Percentiles rank a stretch among this genome's conserved stretches.
These are phyloP conservation scores for Heterohyrax brucei DNA, from an alignment of 2,797 vertebrate species.

Conservation along the genomic window DNA sequence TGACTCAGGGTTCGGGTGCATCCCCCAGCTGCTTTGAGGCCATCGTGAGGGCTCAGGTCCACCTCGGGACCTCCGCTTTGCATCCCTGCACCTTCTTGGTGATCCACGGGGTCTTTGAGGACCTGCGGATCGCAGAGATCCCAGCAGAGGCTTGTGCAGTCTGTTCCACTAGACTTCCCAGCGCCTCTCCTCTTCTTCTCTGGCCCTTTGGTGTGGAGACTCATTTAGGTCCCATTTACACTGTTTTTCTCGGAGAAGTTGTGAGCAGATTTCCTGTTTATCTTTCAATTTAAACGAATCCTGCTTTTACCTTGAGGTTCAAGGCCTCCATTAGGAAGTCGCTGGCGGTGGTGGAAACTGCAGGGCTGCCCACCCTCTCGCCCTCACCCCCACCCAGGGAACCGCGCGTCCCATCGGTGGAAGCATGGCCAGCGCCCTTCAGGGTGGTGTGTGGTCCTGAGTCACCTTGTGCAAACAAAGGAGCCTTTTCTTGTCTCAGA, in stretches of 20 bases:
- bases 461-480: conserved; percentile 66
- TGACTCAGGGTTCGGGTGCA: fast-evolving
- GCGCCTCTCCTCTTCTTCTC: neutral
- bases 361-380: neutral
- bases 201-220: neutral
- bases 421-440: neutral
- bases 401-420: neutral
- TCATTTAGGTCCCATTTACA: neutral
- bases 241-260: conserved; percentile 22
- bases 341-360: fast-evolving
- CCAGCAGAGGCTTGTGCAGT: neutral
- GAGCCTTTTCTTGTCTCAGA: neutral
- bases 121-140: neutral
- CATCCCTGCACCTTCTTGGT: neutral
- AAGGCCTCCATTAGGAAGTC: neutral
- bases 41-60: fast-evolving
- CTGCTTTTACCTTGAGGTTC: conserved; percentile 36
- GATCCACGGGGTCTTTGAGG: neutral
- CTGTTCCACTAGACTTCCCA: neutral
- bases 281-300: conserved; percentile 37
- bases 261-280: conserved; percentile 42
- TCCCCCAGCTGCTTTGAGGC: fast-evolving
- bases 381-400: neutral
- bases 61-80: neutral
- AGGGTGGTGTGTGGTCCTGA: neutral